Evolutionary conservation across 2,113 vertebrate species (phyloP).

Genomic region (Struthidea cinerea): DNA sequence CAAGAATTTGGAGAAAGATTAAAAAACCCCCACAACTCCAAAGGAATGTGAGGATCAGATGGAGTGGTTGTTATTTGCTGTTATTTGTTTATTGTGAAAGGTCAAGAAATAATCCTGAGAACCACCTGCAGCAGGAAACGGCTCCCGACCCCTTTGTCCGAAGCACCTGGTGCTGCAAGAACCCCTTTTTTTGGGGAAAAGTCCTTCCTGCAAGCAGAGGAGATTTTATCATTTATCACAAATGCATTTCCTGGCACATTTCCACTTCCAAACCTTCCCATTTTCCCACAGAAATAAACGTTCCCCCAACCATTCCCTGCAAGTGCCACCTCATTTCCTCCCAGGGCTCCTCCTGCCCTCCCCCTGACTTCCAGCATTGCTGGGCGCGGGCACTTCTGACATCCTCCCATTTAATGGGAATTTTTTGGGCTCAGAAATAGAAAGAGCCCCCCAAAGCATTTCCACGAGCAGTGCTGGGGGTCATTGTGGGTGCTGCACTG

Average conservation of each 20-base stretch:
- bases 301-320: not conserved
- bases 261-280: not conserved
- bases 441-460: not conserved
- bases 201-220: not conserved
- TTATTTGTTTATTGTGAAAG: not conserved
- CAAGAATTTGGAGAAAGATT: not conserved
- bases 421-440: not conserved
- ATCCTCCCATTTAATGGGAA: not conserved
- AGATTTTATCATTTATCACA: not conserved
- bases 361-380: not conserved
- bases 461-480: not conserved
- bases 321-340: not conserved
- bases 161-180: not conserved
- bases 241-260: not conserved
- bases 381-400: not conserved
- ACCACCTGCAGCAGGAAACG: not conserved
- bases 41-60: not conserved
- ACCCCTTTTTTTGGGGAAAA: not conserved
- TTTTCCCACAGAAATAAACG: not conserved
- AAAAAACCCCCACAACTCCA: not conserved
- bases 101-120: not conserved
- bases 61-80: not conserved
- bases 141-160: not conserved
- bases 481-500: not conserved
- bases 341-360: not conserved